Evolutionary conservation across 2,797 vertebrate species (phyloP).

Genomic region (Geotrypetes seraphini): DNA sequence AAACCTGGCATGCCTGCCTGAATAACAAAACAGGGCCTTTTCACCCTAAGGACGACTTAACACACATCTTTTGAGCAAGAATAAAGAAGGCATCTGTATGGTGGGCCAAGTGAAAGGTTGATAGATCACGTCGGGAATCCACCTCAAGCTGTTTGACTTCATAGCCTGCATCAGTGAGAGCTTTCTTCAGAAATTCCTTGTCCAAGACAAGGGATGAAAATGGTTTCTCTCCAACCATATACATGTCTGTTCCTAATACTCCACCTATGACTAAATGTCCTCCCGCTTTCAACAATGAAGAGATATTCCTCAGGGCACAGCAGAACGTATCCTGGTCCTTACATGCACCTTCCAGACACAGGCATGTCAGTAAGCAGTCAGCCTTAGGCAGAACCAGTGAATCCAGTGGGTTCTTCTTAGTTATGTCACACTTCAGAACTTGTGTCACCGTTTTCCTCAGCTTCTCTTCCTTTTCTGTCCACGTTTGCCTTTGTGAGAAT

Average conservation of each 20-base stretch:
- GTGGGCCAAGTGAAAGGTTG: not conserved
- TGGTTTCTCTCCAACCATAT: slow-evolving; percentile 13
- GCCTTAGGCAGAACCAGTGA: slow-evolving; percentile 5
- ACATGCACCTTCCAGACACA: slow-evolving; percentile 41
- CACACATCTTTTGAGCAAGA: not conserved
- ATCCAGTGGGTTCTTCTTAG: slow-evolving; percentile 26
- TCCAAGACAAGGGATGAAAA: slow-evolving; percentile 19
- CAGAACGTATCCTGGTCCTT: slow-evolving; percentile 19
- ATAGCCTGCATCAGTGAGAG: slow-evolving; percentile 7
- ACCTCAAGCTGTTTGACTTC: slow-evolving; percentile 7
- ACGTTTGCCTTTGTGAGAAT: slow-evolving; percentile 13
- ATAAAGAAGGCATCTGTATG: not conserved
- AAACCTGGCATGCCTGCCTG: too few relatives aligned
- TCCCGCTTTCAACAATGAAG: slow-evolving; percentile 32
- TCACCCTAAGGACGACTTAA: too few relatives aligned
- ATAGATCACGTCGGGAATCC: not conserved
- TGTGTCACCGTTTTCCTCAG: slow-evolving; percentile 19
- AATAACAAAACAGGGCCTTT: too few relatives aligned
- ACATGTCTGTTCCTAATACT: slow-evolving; percentile 29
- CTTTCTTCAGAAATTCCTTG: slow-evolving; percentile 9
- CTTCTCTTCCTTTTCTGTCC: slow-evolving; percentile 33
- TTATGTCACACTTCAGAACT: slow-evolving; percentile 39
- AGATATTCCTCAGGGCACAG: slow-evolving; percentile 13
- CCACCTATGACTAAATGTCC: slow-evolving; percentile 27
- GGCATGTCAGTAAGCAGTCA: slow-evolving; percentile 30